A percentile compares a stretch with the other conserved stretches of the same genome.
phyloP scores from a whole-genome alignment of 2,113 vertebrate species.

The Penelope pileata region DNA sequence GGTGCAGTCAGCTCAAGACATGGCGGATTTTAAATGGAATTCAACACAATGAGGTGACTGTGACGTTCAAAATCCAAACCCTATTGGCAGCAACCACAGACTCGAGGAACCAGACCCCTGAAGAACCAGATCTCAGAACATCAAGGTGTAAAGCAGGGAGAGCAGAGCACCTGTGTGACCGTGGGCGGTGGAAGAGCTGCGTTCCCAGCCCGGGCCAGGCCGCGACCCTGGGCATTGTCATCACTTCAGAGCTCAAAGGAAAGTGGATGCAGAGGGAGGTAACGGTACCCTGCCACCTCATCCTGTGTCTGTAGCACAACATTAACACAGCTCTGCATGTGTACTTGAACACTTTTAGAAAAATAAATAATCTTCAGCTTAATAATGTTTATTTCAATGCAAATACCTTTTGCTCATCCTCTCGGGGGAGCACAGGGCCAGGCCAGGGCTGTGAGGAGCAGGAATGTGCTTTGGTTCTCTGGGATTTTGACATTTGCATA shows the following conservation, averaged over 20 bases:
- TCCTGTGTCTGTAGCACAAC: neutral
- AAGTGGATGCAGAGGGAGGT: neutral
- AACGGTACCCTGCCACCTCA: neutral
- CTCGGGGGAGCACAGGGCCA: neutral
- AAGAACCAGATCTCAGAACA: neutral
- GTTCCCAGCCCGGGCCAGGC: no score
- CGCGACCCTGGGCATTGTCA: neutral
- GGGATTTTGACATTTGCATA: neutral
- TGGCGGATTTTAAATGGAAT: neutral
- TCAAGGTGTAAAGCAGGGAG: neutral
- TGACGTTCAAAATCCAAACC: neutral
- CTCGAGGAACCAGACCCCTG: neutral
- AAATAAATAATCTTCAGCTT: neutral
- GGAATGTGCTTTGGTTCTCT: neutral
- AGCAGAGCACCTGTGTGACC: neutral
- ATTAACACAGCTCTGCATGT: rapidly evolving
- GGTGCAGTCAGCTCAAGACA: neutral
- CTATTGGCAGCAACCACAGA: neutral
- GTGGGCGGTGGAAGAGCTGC: neutral
- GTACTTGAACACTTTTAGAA: neutral
- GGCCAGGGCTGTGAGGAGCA: neutral
- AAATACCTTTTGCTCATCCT: neutral
- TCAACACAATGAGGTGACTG: neutral
- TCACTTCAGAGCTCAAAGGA: neutral
- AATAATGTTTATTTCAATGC: neutral